phyloP scores from a whole-genome alignment of 1,140 invertebrate genomes.

The Ridgeia piscesae region DNA sequence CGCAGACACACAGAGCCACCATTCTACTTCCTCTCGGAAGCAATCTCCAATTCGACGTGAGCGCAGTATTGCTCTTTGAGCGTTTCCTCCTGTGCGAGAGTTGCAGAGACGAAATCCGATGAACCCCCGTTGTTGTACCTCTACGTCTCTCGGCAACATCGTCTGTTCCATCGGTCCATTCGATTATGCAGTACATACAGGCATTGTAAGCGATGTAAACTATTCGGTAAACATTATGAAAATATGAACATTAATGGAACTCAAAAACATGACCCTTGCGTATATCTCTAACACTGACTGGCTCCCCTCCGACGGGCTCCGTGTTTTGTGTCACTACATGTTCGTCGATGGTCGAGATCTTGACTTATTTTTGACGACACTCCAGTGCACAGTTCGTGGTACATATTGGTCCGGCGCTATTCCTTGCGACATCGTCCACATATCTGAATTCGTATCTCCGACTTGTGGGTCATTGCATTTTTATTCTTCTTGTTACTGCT shows the following conservation, averaged over 20 bases:
- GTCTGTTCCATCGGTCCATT: not conserved
- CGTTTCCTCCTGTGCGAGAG: not conserved
- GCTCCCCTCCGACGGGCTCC: too few relatives aligned
- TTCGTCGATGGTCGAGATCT: too few relatives aligned
- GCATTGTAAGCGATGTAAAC: not conserved
- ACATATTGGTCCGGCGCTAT: too few relatives aligned
- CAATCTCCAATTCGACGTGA: not conserved
- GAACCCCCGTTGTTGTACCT: not conserved
- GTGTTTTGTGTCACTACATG: too few relatives aligned
- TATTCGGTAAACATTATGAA: not conserved
- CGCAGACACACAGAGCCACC: not conserved
- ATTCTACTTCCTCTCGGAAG: not conserved
- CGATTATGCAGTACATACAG: not conserved
- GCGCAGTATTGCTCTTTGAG: not conserved
- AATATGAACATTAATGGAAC: not conserved
- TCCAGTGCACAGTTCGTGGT: too few relatives aligned
- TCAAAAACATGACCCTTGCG: not conserved
- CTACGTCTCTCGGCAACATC: not conserved
- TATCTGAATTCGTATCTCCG: too few relatives aligned
- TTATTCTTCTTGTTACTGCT: not conserved
- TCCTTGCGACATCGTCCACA: too few relatives aligned
- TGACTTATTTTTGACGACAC: too few relatives aligned
- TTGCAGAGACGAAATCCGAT: not conserved
- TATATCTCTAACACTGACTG: not conserved
- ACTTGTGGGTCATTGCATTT: too few relatives aligned